Evolutionary conservation across 2,797 vertebrate genomes (phyloP).

Genomic region (Eupleurogrammus muticus): DNA sequence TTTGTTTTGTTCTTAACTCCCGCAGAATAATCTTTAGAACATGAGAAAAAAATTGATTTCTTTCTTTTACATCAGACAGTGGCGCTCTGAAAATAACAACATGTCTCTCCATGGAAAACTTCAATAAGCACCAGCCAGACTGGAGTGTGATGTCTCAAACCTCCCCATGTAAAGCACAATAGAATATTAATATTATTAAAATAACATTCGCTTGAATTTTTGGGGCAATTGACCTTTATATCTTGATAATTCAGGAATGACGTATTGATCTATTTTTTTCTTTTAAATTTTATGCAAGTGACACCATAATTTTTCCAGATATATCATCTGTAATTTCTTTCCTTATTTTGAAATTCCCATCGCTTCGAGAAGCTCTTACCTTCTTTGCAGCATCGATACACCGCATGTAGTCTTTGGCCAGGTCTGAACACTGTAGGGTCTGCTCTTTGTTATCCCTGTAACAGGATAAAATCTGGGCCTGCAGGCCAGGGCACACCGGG

Average conservation of each 20-base stretch:
- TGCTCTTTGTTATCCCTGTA: slow-evolving; percentile 87
- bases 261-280: too few relatives aligned
- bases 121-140: slow-evolving; percentile 47
- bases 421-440: slow-evolving; percentile 90
- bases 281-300: not conserved
- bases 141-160: slow-evolving; percentile 28
- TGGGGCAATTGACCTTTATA: not conserved
- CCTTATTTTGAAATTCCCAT: not conserved
- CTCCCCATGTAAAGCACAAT: slow-evolving; percentile 17
- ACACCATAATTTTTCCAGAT: not conserved
- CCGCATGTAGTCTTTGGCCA: slow-evolving; percentile 92
- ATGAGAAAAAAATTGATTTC: slow-evolving; percentile 51
- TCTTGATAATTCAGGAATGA: not conserved
- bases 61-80: slow-evolving; percentile 67
- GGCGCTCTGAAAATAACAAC: slow-evolving; percentile 53
- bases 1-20: slow-evolving; percentile 30
- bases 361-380: slow-evolving; percentile 77
- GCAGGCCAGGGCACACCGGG: slow-evolving; percentile 88
- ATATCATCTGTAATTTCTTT: not conserved
- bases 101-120: slow-evolving; percentile 45
- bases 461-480: slow-evolving; percentile 90
- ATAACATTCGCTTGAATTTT: slow-evolving; percentile 1
- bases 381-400: slow-evolving; percentile 91
- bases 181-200: not conserved
- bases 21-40: slow-evolving; percentile 50